Evolutionary conservation across 1,140 invertebrate species (phyloP).

Genomic region (Parapsyche elsis): DNA sequence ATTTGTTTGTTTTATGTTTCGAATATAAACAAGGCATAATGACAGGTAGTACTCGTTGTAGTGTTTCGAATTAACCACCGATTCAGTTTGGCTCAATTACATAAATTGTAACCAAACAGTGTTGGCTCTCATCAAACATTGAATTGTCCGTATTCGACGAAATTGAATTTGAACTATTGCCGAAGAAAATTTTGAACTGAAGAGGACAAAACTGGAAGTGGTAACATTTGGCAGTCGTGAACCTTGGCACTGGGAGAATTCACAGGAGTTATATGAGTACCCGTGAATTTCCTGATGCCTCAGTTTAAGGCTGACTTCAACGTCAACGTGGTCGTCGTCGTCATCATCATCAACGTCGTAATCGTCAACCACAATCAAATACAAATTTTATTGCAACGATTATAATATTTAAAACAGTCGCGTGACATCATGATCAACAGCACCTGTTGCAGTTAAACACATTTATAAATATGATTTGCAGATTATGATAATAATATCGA

Average conservation of each 20-base stretch:
- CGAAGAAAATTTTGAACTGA: conserved; percentile 8
- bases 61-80: background rate
- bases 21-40: background rate
- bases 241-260: conserved; percentile 70
- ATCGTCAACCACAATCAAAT: background rate
- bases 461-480: conserved; percentile 7
- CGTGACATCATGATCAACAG: conserved; percentile 16
- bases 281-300: conserved; percentile 70
- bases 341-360: conserved; percentile 3
- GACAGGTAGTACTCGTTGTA: background rate
- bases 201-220: background rate
- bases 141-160: background rate
- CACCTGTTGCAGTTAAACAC: conserved; percentile 11
- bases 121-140: background rate
- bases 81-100: background rate
- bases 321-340: conserved; percentile 5
- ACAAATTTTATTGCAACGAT: background rate
- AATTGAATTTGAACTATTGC: background rate
- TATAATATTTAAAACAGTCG: background rate
- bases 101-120: background rate
- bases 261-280: conserved; percentile 66
- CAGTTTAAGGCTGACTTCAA: conserved; percentile 58
- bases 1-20: background rate
- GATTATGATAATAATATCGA: background rate
- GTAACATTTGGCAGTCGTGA: conserved; percentile 57